These are phyloP conservation scores for Nixonia krombeini DNA, from an alignment of 1,140 invertebrate species.

Conservation along the genomic window DNA sequence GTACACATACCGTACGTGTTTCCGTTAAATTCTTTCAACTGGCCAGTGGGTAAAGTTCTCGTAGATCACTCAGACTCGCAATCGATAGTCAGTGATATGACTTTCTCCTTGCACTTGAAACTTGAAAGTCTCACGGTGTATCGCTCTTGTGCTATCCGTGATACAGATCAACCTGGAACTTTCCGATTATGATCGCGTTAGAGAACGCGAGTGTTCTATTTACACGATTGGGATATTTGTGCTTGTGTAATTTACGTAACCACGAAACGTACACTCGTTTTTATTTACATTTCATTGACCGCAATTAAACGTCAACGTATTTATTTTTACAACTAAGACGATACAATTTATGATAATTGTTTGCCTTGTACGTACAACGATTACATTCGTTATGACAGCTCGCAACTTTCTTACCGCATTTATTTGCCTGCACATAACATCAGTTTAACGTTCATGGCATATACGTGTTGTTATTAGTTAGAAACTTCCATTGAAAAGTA, in stretches of 20 bases:
- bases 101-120: constrained; percentile 57
- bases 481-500: no score
- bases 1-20: background rate
- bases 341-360: no score
- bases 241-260: constrained; percentile 2
- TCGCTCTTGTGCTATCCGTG: constrained; percentile 1
- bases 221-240: constrained; percentile 4
- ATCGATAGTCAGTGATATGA: constrained; percentile 23
- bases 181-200: background rate
- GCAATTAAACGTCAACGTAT: no score
- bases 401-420: no score
- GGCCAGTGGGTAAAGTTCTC: constrained; percentile 7
- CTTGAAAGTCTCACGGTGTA: constrained; percentile 31
- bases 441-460: no score
- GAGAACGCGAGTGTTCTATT: background rate
- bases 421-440: no score
- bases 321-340: no score
- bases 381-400: no score
- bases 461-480: no score
- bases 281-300: no score
- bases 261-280: background rate
- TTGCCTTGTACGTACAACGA: no score
- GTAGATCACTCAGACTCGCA: constrained; percentile 2
- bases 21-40: constrained; percentile 1
- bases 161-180: background rate